phyloP scores from a whole-genome alignment of 53 echinoderm and acorn worm genomes.

The Echinarachnius parma region DNA sequence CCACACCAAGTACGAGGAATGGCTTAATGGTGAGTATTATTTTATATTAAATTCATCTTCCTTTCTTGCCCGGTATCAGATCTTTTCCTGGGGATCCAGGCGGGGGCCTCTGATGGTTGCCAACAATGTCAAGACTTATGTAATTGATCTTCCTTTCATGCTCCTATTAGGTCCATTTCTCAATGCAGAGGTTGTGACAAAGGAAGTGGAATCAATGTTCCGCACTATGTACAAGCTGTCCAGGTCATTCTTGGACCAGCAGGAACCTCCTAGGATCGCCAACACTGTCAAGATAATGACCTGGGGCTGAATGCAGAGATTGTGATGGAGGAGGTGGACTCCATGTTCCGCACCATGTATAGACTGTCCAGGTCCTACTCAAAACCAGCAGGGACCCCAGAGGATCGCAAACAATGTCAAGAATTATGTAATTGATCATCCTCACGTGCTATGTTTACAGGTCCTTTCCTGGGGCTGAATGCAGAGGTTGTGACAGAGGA shows the following conservation, averaged over 20 bases:
- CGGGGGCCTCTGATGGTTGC: constrained; percentile 77
- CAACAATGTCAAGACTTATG: constrained; percentile 86
- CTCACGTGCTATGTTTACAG: constrained; percentile 23
- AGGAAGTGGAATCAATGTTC: constrained; percentile 76
- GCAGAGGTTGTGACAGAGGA: constrained; percentile 85
- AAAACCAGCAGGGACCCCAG: constrained; percentile 84
- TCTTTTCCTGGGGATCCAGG: too few species aligned
- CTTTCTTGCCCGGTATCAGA: too few species aligned
- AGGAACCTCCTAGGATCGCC: constrained; percentile 75
- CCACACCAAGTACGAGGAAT: constrained; percentile 91
- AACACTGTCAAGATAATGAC: constrained; percentile 88
- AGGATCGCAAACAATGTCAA: constrained; percentile 84
- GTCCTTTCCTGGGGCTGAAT: constrained; percentile 86
- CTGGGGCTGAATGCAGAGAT: constrained; percentile 77
- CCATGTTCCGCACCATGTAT: constrained; percentile 80
- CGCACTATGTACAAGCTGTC: constrained; percentile 77
- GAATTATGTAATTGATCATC: too few species aligned
- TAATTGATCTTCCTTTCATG: neutral
- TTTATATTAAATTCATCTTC: too few species aligned
- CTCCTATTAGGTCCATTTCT: constrained; percentile 9
- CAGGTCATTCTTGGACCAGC: constrained; percentile 69
- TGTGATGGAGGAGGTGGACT: constrained; percentile 66
- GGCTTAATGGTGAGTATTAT: constrained; percentile 91
- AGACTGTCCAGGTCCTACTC: constrained; percentile 64
- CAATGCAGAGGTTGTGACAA: constrained; percentile 68